Percentiles rank a stretch among this genome's conserved stretches.
These are phyloP conservation scores for Yponomeuta sedellus DNA, from an alignment of 2,888 invertebrate species.

Conservation along the genomic window DNA sequence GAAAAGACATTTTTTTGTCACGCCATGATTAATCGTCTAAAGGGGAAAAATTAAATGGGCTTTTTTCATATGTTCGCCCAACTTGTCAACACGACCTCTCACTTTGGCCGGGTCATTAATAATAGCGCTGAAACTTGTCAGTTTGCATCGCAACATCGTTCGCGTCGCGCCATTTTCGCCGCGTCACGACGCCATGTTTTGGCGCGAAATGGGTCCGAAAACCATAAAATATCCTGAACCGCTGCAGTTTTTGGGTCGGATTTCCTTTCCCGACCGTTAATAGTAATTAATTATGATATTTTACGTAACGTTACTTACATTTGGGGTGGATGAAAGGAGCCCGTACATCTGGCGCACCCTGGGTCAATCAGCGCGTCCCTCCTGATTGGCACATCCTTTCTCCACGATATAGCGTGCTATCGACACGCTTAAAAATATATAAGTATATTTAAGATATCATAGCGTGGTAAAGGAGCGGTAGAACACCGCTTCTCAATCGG, in stretches of 20 bases:
- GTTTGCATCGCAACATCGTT: conserved; percentile 26
- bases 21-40: conserved; percentile 25
- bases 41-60: conserved; percentile 31
- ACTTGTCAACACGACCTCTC: conserved; percentile 34
- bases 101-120: conserved; percentile 36
- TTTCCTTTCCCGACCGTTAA: not conserved
- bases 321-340: too few species aligned
- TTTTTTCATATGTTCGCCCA: conserved; percentile 28
- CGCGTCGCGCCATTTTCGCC: conserved; percentile 23
- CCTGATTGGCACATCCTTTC: too few species aligned
- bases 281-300: conserved; percentile 4
- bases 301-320: too few species aligned
- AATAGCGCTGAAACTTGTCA: conserved; percentile 31
- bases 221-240: not conserved
- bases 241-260: not conserved
- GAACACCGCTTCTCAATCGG: too few species aligned
- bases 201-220: not conserved
- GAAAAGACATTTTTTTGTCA: not conserved
- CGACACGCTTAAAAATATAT: too few species aligned
- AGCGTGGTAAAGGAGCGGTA: too few species aligned
- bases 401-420: too few species aligned
- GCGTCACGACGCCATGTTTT: conserved; percentile 23
- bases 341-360: too few species aligned
- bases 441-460: too few species aligned
- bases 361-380: too few species aligned